Conservation (phyloP, 2,797 vertebrate genomes). For the Apodemus agrarius region DNA sequence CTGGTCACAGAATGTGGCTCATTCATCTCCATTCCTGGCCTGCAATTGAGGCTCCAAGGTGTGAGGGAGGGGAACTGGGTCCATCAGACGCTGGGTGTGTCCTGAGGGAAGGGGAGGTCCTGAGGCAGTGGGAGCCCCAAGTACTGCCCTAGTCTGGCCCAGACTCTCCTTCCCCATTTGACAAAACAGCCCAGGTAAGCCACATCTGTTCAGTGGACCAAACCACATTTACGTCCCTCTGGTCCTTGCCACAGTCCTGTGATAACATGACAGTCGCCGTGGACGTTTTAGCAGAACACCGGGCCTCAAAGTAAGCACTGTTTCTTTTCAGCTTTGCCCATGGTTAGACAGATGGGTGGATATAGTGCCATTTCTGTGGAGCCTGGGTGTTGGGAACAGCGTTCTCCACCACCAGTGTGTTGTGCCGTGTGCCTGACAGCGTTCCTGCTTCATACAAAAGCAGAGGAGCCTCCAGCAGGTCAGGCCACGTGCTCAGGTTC, state of each 20-base stretch:
- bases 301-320: neutral
- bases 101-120: neutral
- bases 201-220: neutral
- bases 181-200: neutral
- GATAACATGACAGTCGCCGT: neutral
- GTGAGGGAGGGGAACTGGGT: neutral
- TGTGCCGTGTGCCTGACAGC: neutral
- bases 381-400: neutral
- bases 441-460: neutral
- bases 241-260: neutral
- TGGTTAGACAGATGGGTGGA: neutral
- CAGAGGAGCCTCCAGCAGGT: neutral
- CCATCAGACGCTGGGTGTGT: too few relatives aligned
- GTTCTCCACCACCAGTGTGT: neutral
- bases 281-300: neutral
- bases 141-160: neutral
- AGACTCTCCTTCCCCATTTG: neutral
- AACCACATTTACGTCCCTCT: neutral
- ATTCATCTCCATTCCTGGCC: neutral
- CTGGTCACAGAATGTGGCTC: neutral
- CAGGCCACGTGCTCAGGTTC: neutral
- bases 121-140: neutral
- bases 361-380: rapidly evolving
- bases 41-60: neutral
- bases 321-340: neutral